These are phyloP conservation scores for Quadroppia sp. DNA, from an alignment of 2,888 invertebrate species.

Conservation along the genomic window DNA sequence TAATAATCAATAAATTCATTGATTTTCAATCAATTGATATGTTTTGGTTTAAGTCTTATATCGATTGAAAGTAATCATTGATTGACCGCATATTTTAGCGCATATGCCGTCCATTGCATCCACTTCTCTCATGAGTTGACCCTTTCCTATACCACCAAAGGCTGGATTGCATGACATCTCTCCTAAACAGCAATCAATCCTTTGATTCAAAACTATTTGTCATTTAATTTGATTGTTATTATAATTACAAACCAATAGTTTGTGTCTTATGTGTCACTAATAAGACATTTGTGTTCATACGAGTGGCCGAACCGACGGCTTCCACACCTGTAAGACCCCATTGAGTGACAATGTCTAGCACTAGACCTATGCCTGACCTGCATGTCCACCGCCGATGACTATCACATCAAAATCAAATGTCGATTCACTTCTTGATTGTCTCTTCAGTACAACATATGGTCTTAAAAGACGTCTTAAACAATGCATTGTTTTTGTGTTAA, in stretches of 20 bases:
- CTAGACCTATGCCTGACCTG: slow-evolving; percentile 54
- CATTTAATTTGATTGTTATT: slow-evolving; percentile 8
- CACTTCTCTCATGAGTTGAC: slow-evolving; percentile 77
- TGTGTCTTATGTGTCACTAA: slow-evolving; percentile 76
- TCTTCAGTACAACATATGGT: not conserved
- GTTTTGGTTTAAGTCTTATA: too few species aligned
- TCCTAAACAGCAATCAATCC: slow-evolving; percentile 56
- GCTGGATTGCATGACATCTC: slow-evolving; percentile 94
- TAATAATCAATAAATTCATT: too few species aligned
- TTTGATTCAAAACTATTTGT: not conserved
- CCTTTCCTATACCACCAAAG: slow-evolving; percentile 88
- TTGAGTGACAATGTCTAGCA: too few species aligned
- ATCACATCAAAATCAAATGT: slow-evolving; percentile 63
- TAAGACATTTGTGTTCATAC: slow-evolving; percentile 74
- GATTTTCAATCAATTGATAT: too few species aligned
- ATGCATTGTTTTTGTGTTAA: not conserved
- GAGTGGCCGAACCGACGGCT: slow-evolving; percentile 73
- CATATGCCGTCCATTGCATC: slow-evolving; percentile 85
- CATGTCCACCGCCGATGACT: slow-evolving; percentile 85
- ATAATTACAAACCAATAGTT: slow-evolving; percentile 67
- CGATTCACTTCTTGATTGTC: not conserved
- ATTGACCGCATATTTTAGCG: slow-evolving; percentile 66
- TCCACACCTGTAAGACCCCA: slow-evolving; percentile 72
- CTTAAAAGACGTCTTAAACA: not conserved
- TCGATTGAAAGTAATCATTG: slow-evolving; percentile 38